phyloP scores from a whole-genome alignment of 2,797 vertebrate species.

The Acomys russatus region DNA sequence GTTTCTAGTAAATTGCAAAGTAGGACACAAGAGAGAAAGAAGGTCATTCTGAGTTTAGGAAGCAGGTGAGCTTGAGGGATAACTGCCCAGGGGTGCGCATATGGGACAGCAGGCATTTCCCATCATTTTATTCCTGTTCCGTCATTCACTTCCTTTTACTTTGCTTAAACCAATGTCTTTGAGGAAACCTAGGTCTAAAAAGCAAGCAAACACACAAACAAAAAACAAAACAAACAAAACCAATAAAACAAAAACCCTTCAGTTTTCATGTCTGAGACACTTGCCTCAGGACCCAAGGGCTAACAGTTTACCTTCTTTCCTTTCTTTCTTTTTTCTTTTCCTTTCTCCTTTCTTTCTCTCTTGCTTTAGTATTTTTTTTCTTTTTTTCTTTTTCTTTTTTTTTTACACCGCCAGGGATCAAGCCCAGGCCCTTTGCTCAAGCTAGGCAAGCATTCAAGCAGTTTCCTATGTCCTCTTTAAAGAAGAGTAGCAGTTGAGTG shows the following conservation, averaged over 20 bases:
- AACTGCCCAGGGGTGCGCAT: not conserved
- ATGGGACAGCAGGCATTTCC: not conserved
- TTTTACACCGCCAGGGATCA: not conserved
- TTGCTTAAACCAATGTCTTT: not conserved
- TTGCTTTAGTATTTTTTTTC: not conserved
- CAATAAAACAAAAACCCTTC: not conserved
- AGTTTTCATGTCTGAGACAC: not conserved
- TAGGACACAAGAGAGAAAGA: not conserved
- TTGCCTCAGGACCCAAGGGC: not conserved
- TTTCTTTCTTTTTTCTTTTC: too few relatives aligned
- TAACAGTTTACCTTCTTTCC: not conserved
- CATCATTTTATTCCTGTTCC: not conserved
- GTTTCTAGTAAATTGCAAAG: not conserved
- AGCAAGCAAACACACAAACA: not conserved
- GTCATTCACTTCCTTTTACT: not conserved
- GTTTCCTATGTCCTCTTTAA: not conserved
- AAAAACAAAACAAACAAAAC: not conserved
- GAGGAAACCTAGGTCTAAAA: not conserved
- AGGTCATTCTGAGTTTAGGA: not conserved
- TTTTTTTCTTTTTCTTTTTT: too few relatives aligned
- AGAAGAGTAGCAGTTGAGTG: not conserved
- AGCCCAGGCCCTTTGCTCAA: not conserved
- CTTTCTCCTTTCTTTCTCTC: too few relatives aligned
- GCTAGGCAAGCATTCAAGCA: not conserved
- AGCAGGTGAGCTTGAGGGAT: not conserved